Evolutionary conservation across 2,888 invertebrate genomes (phyloP).

Genomic region (Trichogramma evanescens): DNA sequence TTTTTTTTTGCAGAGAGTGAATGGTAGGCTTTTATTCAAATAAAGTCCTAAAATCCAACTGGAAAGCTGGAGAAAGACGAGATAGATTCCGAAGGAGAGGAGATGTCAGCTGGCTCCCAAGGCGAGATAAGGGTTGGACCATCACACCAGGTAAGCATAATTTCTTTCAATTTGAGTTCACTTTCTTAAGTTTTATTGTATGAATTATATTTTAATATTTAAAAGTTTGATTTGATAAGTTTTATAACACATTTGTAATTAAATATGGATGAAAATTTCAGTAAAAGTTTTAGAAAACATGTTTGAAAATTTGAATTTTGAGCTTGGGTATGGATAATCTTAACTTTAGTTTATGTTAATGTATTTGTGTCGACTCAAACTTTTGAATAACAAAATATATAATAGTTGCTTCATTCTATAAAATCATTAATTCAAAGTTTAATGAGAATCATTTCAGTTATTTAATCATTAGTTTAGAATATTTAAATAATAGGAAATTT

Average conservation of each 20-base stretch:
- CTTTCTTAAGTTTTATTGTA: neutral
- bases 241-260: neutral
- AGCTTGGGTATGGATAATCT: too few relatives aligned
- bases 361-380: too few relatives aligned
- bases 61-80: slow-evolving; percentile 48
- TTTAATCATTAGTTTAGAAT: too few relatives aligned
- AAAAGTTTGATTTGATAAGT: neutral
- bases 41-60: slow-evolving; percentile 42
- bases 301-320: too few relatives aligned
- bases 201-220: neutral
- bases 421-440: too few relatives aligned
- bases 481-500: slow-evolving; percentile 8
- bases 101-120: slow-evolving; percentile 61
- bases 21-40: slow-evolving; percentile 45
- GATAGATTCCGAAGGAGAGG: slow-evolving; percentile 47
- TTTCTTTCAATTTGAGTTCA: neutral
- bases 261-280: too few relatives aligned
- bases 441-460: too few relatives aligned
- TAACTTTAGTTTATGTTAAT: too few relatives aligned
- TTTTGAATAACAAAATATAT: too few relatives aligned
- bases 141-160: slow-evolving; percentile 59
- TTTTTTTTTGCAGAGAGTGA: slow-evolving; percentile 31
- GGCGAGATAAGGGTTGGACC: slow-evolving; percentile 73
- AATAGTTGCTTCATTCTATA: too few relatives aligned
- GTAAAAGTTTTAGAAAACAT: too few relatives aligned